Evolutionary conservation across 2,888 invertebrate genomes (phyloP).

Genomic region (Amphimallon solstitiale): DNA sequence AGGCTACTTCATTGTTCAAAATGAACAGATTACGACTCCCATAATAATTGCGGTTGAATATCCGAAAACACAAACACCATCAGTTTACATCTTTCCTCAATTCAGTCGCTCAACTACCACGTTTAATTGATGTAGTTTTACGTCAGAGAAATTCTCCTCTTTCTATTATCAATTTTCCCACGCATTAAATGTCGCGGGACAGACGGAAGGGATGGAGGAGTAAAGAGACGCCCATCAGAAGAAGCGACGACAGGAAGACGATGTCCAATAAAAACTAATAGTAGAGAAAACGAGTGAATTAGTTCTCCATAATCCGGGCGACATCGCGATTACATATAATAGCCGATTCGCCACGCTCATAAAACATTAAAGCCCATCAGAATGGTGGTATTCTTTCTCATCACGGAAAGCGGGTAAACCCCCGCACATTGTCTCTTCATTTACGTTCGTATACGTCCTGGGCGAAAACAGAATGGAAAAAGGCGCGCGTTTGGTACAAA

Average conservation of each 20-base stretch:
- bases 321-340: constrained; percentile 57
- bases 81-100: background rate
- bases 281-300: constrained; percentile 56
- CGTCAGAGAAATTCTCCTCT: constrained; percentile 5
- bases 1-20: no score
- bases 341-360: constrained; percentile 52
- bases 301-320: constrained; percentile 53
- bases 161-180: constrained; percentile 30
- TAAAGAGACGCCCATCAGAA: background rate
- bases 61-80: no score
- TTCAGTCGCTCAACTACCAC: constrained; percentile 1
- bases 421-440: no score
- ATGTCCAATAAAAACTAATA: constrained; percentile 60
- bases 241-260: constrained; percentile 42
- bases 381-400: constrained; percentile 15
- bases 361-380: constrained; percentile 50
- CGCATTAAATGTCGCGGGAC: no score
- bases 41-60: no score
- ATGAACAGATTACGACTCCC: no score
- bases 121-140: constrained; percentile 33
- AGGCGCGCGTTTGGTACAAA: constrained; percentile 29
- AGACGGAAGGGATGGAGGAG: no score
- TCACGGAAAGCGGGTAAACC: constrained; percentile 3
- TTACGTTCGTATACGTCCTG: no score
- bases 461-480: background rate